Conservation (phyloP, 2,888 invertebrate genomes). For the Melanchra persicariae region DNA sequence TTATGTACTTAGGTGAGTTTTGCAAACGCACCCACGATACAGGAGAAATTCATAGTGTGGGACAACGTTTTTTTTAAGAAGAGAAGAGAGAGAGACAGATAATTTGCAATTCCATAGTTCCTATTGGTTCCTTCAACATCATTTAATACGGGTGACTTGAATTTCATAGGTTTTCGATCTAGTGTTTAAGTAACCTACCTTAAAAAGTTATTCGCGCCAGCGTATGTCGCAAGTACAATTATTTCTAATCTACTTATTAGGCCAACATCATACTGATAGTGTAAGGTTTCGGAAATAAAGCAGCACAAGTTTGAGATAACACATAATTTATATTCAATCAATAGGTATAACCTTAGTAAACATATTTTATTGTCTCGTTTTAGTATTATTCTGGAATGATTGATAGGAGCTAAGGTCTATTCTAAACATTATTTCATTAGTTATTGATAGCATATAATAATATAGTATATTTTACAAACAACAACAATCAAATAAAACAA, state of each 20-base stretch:
- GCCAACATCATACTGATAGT: not conserved
- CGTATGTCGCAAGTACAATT: not conserved
- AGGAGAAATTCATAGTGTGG: too few relatives aligned
- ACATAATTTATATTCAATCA: slow-evolving; percentile 27
- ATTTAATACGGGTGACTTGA: not conserved
- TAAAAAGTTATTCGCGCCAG: not conserved
- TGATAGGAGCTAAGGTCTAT: slow-evolving; percentile 40
- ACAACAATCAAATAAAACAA: slow-evolving; percentile 9
- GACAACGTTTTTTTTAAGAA: too few relatives aligned
- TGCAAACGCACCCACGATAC: too few relatives aligned
- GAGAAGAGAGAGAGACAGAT: too few relatives aligned
- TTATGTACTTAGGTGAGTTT: too few relatives aligned
- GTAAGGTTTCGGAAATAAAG: slow-evolving; percentile 11
- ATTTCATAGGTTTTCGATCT: not conserved
- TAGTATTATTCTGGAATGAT: slow-evolving; percentile 70
- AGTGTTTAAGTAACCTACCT: not conserved
- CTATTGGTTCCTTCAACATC: too few relatives aligned
- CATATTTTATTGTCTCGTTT: slow-evolving; percentile 75
- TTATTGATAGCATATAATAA: not conserved
- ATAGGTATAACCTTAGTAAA: slow-evolving; percentile 19
- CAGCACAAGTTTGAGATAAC: slow-evolving; percentile 11
- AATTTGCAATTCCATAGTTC: too few relatives aligned
- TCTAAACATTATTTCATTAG: not conserved
- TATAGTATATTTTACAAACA: slow-evolving; percentile 5
- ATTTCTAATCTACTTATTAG: not conserved